Conservation (phyloP, 2,113 vertebrate genomes). For the Fregata magnificens region DNA sequence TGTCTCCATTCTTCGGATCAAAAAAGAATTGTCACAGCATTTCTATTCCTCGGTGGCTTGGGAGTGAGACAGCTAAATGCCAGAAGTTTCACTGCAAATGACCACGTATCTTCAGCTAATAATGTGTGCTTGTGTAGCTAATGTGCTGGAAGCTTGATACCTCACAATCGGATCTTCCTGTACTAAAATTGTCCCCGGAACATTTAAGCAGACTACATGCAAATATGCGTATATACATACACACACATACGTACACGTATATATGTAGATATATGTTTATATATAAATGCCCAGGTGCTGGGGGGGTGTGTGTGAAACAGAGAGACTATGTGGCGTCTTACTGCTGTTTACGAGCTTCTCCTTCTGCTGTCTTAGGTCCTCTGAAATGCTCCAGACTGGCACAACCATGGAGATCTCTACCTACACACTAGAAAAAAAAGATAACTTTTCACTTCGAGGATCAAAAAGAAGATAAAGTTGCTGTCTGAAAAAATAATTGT, state of each 20-base stretch:
- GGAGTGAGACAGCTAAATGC: background rate
- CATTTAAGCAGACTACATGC: background rate
- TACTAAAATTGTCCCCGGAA: background rate
- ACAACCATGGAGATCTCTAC: background rate
- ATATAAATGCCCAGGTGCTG: background rate
- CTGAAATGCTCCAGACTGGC: background rate
- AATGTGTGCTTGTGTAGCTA: background rate
- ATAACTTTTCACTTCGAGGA: background rate
- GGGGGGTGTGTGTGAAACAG: background rate
- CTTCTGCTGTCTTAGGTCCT: background rate
- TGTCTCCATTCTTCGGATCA: background rate
- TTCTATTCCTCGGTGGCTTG: background rate
- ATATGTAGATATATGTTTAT: background rate
- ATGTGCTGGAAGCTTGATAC: background rate
- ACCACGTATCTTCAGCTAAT: background rate
- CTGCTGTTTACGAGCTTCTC: background rate
- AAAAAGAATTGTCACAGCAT: background rate
- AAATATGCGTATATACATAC: background rate
- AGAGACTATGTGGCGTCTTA: background rate
- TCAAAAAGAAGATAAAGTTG: background rate
- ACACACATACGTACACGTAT: background rate
- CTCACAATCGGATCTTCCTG: background rate
- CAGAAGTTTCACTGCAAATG: background rate
- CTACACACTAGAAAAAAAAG: background rate
- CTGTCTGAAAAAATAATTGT: background rate